Evolutionary conservation across 2,888 invertebrate genomes (phyloP).

Genomic region (Liopterus haemorrhoidalis): DNA sequence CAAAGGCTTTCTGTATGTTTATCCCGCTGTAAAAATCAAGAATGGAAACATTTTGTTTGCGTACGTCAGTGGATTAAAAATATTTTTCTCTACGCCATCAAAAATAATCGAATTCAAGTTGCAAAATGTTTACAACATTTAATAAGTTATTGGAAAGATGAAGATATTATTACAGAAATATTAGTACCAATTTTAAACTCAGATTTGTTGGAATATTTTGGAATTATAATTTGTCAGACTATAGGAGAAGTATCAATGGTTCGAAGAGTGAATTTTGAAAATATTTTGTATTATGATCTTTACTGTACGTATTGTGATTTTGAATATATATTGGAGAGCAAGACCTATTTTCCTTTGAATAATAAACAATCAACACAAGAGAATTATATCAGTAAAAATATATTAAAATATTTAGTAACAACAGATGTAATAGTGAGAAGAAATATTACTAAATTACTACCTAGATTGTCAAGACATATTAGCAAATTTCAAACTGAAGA

Average conservation of each 20-base stretch:
- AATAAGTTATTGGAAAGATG: conserved; percentile 13
- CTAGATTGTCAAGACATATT: conserved; percentile 46
- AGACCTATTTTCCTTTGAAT: conserved; percentile 21
- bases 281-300: conserved; percentile 22
- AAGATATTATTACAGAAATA: conserved; percentile 19
- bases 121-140: conserved; percentile 19
- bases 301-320: conserved; percentile 37
- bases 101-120: conserved; percentile 20
- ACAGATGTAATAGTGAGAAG: conserved; percentile 38
- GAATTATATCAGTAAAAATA: conserved; percentile 32
- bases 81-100: background rate
- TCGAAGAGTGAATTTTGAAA: too few species aligned
- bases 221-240: conserved; percentile 36
- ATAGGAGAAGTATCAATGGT: too few species aligned
- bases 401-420: conserved; percentile 34
- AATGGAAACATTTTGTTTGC: too few species aligned
- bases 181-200: conserved; percentile 14
- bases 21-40: too few species aligned
- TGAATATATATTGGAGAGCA: conserved; percentile 20
- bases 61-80: too few species aligned
- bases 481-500: conserved; percentile 42
- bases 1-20: too few species aligned
- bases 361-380: conserved; percentile 29
- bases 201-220: conserved; percentile 30
- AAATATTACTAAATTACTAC: conserved; percentile 41